These are phyloP conservation scores for Buphagus erythrorhynchus DNA, from an alignment of 2,797 vertebrate genomes.

Conservation along the genomic window DNA sequence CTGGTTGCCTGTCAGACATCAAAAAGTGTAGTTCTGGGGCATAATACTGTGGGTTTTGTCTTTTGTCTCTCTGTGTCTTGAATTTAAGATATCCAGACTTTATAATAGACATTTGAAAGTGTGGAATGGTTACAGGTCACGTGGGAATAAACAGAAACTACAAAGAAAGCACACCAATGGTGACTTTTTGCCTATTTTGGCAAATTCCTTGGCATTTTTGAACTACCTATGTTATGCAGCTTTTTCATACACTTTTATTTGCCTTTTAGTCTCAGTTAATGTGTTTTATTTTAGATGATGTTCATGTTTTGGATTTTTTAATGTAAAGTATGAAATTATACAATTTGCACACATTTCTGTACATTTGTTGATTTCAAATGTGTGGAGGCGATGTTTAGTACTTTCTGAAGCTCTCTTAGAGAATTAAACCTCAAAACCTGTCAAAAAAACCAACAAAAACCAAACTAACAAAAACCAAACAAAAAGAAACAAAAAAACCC, in stretches of 20 bases:
- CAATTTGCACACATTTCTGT: background rate
- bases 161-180: background rate
- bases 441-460: background rate
- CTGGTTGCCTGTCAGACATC: background rate
- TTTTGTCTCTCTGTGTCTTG: background rate
- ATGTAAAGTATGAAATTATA: background rate
- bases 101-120: background rate
- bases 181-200: accelerated
- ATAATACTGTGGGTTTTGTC: background rate
- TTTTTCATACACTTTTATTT: background rate
- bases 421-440: background rate
- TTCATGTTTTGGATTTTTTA: background rate
- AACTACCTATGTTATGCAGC: background rate
- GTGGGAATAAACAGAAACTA: background rate
- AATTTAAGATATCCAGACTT: background rate
- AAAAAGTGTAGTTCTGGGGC: background rate
- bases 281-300: background rate
- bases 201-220: background rate
- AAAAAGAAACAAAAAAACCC: background rate
- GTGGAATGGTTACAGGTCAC: background rate
- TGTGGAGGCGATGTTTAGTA: background rate
- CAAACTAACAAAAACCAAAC: too few relatives aligned
- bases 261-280: background rate
- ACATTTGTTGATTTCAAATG: background rate
- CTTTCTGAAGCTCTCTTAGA: background rate